Conservation (phyloP, 2,797 vertebrate genomes). For the Microchirus variegatus region DNA sequence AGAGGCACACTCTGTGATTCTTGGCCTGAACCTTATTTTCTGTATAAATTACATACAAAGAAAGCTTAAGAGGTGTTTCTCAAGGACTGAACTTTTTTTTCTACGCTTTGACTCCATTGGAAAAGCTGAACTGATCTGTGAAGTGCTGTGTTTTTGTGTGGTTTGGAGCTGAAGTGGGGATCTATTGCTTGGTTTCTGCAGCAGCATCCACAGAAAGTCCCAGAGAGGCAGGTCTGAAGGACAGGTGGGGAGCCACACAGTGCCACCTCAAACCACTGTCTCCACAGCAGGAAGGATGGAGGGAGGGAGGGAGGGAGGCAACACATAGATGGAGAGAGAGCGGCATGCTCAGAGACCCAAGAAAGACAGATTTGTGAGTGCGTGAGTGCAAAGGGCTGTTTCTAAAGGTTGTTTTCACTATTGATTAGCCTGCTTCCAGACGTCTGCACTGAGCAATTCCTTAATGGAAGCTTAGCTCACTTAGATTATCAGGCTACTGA, state of each 20-base stretch:
- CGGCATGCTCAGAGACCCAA: constrained; percentile 38
- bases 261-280: constrained; percentile 75
- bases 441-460: neutral
- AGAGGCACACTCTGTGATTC: constrained; percentile 81
- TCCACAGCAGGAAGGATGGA: constrained; percentile 19
- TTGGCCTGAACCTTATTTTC: constrained; percentile 81
- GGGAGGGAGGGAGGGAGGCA: constrained; percentile 15
- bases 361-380: constrained; percentile 36
- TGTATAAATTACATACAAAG: constrained; percentile 85
- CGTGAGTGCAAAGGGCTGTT: neutral
- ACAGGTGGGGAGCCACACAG: constrained; percentile 69
- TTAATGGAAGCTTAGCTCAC: constrained; percentile 3
- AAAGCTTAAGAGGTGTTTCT: constrained; percentile 85
- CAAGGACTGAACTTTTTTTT: constrained; percentile 79
- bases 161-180: constrained; percentile 71
- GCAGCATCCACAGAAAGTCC: constrained; percentile 73
- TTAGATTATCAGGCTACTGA: neutral
- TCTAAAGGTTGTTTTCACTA: neutral
- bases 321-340: constrained; percentile 53
- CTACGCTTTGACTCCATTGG: constrained; percentile 76
- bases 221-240: constrained; percentile 60
- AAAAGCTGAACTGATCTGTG: constrained; percentile 77
- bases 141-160: constrained; percentile 77
- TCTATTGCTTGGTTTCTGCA: constrained; percentile 74
- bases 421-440: constrained; percentile 1